These are phyloP conservation scores for Leucania comma DNA, from an alignment of 2,888 invertebrate genomes.

Conservation along the genomic window DNA sequence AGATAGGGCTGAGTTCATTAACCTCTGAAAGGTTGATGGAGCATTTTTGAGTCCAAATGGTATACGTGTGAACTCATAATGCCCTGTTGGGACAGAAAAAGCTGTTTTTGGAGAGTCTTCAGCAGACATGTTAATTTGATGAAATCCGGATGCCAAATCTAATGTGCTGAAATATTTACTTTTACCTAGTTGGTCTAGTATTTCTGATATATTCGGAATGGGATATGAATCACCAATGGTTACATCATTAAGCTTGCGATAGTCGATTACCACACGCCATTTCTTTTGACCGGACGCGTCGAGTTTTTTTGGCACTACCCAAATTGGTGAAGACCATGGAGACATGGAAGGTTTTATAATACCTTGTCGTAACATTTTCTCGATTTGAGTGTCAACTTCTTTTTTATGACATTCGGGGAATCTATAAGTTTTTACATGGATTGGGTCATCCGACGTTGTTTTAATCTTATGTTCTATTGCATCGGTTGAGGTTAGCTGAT, in stretches of 20 bases:
- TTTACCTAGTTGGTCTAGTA: neutral
- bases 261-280: neutral
- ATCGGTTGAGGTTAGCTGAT: neutral
- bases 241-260: neutral
- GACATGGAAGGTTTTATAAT: conserved; percentile 1
- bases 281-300: neutral
- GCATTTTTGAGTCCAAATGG: no score
- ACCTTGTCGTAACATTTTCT: conserved; percentile 4
- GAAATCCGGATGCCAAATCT: neutral
- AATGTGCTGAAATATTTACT: neutral
- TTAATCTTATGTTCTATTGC: neutral
- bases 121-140: neutral
- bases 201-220: conserved; percentile 1
- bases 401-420: neutral
- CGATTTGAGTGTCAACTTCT: conserved; percentile 1
- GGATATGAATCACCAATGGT: neutral
- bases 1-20: no score
- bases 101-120: conserved; percentile 3
- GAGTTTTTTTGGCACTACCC: neutral
- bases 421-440: neutral
- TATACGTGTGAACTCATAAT: no score
- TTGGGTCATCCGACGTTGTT: neutral
- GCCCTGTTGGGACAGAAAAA: no score
- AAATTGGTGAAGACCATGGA: conserved; percentile 5
- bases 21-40: no score